These are phyloP conservation scores for Andricus grossulariae DNA, from an alignment of 1,140 invertebrate species.

Conservation along the genomic window DNA sequence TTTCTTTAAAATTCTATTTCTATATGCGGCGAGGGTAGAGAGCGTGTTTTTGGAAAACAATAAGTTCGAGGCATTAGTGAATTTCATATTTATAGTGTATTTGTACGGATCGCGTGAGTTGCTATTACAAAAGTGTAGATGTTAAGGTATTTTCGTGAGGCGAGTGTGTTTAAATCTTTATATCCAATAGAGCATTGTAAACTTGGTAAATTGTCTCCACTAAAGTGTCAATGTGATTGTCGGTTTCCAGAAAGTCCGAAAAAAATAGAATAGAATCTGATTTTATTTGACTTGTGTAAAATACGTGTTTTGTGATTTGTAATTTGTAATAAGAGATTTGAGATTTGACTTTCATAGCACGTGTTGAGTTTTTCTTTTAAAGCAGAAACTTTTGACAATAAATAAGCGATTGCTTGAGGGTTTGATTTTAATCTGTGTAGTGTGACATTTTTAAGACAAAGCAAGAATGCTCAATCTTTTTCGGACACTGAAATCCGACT, in stretches of 20 bases:
- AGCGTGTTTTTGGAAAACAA: conserved; percentile 47
- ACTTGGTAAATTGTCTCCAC: conserved; percentile 29
- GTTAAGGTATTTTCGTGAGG: conserved; percentile 54
- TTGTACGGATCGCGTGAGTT: conserved; percentile 60
- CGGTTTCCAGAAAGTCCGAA: conserved; percentile 19
- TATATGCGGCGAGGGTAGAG: conserved; percentile 40
- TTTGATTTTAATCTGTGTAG: not conserved
- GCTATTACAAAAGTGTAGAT: conserved; percentile 48
- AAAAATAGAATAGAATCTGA: not conserved
- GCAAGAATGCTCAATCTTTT: conserved; percentile 38
- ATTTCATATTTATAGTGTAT: conserved; percentile 65
- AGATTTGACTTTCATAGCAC: too few species aligned
- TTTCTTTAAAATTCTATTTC: conserved; percentile 52
- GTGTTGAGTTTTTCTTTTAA: not conserved
- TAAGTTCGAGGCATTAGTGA: conserved; percentile 61
- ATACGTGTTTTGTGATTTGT: not conserved
- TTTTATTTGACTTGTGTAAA: not conserved
- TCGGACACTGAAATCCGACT: conserved; percentile 53
- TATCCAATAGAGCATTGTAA: conserved; percentile 30
- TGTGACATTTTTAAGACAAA: not conserved
- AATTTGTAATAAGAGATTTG: not conserved
- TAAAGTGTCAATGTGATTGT: conserved; percentile 25
- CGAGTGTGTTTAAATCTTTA: conserved; percentile 47
- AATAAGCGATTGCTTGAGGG: not conserved
- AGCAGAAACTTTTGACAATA: conserved; percentile 3